phyloP scores from a whole-genome alignment of 1,140 invertebrate species.

The Amyelois transitella region DNA sequence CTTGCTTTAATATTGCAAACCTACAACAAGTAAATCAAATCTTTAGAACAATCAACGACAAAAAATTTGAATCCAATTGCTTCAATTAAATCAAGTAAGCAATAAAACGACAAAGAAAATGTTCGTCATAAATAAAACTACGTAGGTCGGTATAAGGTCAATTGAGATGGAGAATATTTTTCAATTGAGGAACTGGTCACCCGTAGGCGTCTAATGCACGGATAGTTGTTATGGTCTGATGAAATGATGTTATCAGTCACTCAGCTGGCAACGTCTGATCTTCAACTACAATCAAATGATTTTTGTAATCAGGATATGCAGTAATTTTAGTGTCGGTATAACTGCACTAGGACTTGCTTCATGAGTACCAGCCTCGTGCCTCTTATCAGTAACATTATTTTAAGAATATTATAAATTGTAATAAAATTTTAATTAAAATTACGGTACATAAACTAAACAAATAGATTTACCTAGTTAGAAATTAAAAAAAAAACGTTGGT shows the following conservation, averaged over 20 bases:
- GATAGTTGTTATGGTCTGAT: slow-evolving; percentile 37
- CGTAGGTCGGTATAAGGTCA: slow-evolving; percentile 46
- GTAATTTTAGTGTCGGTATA: background rate
- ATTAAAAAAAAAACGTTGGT: too few relatives aligned
- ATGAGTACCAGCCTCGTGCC: too few relatives aligned
- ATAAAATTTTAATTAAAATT: too few relatives aligned
- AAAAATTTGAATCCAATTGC: background rate
- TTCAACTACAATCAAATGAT: background rate
- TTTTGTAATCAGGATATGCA: background rate
- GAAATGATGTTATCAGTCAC: slow-evolving; percentile 43
- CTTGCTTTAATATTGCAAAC: too few relatives aligned
- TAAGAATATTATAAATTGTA: too few relatives aligned
- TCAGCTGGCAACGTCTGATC: background rate
- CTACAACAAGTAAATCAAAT: too few relatives aligned
- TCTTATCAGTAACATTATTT: too few relatives aligned
- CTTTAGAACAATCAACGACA: too few relatives aligned
- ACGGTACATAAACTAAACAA: too few relatives aligned
- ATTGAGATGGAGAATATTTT: slow-evolving; percentile 42
- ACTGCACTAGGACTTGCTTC: background rate
- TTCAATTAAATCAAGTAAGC: background rate
- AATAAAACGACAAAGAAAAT: background rate
- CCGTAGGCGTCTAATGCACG: slow-evolving; percentile 43
- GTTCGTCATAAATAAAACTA: slow-evolving; percentile 1
- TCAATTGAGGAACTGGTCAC: slow-evolving; percentile 48
- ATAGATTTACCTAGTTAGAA: too few relatives aligned